A percentile compares a stretch with the other conserved stretches of the same genome.
phyloP scores from a whole-genome alignment of 2,113 vertebrate genomes.

The crab-eating macaque (Macaca fascicularis) region T2T-MFA8v1.1 NC_088380.1:20986001-20986500 shows the following conservation, averaged over 20 bases:
- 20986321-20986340: background rate
- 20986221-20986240: background rate
- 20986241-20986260: background rate
- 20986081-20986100: background rate
- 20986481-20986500: background rate
- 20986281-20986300: background rate
- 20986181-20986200: background rate
- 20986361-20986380: background rate
- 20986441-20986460: background rate
- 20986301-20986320: background rate
- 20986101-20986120: background rate
- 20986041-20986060: background rate
- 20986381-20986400: background rate
- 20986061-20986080: background rate
- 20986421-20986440: background rate
- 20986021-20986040: background rate
- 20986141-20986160: background rate
- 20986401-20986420: background rate
- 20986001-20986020: background rate
- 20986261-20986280: background rate
- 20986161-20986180: background rate
- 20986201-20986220: background rate
- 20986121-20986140: background rate
- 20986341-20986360: background rate
- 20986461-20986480: background rate